phyloP scores from a whole-genome alignment of 2,113 vertebrate genomes.

The Murina feae region DNA sequence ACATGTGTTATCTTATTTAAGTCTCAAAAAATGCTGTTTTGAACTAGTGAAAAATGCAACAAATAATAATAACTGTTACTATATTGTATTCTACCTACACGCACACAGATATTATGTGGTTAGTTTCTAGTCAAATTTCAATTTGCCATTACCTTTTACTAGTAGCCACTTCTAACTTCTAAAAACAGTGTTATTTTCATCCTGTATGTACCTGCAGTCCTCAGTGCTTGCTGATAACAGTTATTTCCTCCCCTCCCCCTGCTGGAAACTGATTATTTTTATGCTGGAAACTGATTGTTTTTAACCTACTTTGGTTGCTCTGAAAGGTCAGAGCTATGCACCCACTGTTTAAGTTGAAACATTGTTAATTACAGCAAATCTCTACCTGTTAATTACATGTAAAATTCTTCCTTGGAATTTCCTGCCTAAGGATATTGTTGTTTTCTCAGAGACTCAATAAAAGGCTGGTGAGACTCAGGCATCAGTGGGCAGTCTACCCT shows the following conservation, averaged over 20 bases:
- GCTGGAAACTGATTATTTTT: no score
- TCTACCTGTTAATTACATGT: no score
- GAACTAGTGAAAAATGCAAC: not conserved
- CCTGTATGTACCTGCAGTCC: not conserved
- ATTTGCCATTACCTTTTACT: not conserved
- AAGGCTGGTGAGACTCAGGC: no score
- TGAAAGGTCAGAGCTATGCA: no score
- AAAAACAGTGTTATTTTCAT: not conserved
- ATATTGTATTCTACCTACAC: not conserved
- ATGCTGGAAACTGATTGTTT: no score
- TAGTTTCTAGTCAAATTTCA: not conserved
- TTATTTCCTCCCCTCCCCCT: not conserved
- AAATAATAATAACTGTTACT: not conserved
- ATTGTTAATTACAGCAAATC: no score
- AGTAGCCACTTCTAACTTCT: not conserved
- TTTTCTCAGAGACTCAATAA: no score
- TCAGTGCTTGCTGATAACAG: not conserved
- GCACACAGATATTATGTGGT: not conserved
- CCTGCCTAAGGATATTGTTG: no score
- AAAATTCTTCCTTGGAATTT: no score
- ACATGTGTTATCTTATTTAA: not conserved
- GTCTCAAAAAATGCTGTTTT: not conserved
- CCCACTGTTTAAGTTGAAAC: no score
- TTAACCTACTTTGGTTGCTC: no score
- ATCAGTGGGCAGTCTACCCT: no score